Base-by-base conservation (phyloP, 2,888 invertebrate species). In the Creontiades dilutus region DNA sequence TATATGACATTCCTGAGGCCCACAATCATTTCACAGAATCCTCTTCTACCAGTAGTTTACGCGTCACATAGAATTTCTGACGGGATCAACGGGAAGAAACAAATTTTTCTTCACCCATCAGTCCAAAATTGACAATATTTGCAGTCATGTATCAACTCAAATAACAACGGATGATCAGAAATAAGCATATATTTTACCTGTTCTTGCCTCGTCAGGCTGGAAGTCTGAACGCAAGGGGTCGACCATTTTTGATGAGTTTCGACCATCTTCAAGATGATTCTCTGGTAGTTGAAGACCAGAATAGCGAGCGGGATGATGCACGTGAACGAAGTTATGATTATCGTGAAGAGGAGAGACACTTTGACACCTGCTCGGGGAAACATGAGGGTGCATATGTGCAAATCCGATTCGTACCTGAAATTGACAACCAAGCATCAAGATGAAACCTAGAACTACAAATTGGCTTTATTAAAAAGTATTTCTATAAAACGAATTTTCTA, bases 251-350 rank as follows among this genome's bases (percentile, higher is more conserved):
- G 94, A 91, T 94, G 93, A 1, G 94, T 94, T 87, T 94, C 93
- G 81, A 94, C 92, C 89, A 95, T 94, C 91, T 94, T 94, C 91
- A 94, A 93, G 91, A 95, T 95, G 91, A 95, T 95, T 68, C 90
- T 93, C 91, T 94, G 94, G 92, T 95, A 95, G 92, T 94, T 94
- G 92, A 94, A 94, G 19, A 94, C 94, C 47, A 95, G 92, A 75
- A 95, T 93, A 3, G 93, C 92, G 94, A 95, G 94, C 0, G 95
- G 95, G 68, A 95, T 92, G 7, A 95, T 92, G 91, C 94, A 94
- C 16, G 94, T 94, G 86, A 94, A 92, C 46, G 94, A 92, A 48
- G 94, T 93, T 2, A 94, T 94, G 14, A 94, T 93, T 89, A 94
- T 93, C 57, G 94, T 94, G 93, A 95, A 95, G 92, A 94, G 94